Conservation (phyloP, 2,797 vertebrate species). For the Myoxocephalus aenaeus region DNA sequence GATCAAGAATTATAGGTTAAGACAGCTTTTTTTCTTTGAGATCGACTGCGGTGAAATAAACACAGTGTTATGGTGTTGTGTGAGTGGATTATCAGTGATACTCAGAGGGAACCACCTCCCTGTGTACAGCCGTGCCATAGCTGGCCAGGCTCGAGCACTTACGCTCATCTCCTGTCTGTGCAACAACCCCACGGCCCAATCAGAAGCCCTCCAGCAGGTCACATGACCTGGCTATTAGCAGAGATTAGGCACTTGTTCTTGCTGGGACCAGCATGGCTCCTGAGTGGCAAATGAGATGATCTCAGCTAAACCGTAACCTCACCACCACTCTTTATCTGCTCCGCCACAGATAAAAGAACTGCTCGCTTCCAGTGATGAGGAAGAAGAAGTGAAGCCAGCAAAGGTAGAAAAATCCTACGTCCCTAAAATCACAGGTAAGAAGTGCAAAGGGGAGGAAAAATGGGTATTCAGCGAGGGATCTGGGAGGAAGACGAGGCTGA, state of each 20-base stretch:
- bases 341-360: conserved; percentile 93
- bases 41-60: conserved; percentile 41
- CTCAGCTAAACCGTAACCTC: conserved; percentile 81
- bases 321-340: conserved; percentile 72
- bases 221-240: conserved; percentile 78
- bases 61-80: conserved; percentile 50
- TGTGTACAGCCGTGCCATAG: conserved; percentile 32
- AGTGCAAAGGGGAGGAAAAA: neutral
- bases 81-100: conserved; percentile 73
- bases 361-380: conserved; percentile 95
- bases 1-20: conserved; percentile 30
- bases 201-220: conserved; percentile 61
- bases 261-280: conserved; percentile 82
- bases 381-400: conserved; percentile 89
- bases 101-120: conserved; percentile 53
- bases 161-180: conserved; percentile 70
- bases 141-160: conserved; percentile 53
- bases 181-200: conserved; percentile 74
- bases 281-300: conserved; percentile 82
- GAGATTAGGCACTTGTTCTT: conserved; percentile 80
- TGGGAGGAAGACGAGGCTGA: conserved; percentile 31
- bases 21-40: conserved; percentile 25
- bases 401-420: conserved; percentile 96
- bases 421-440: conserved; percentile 97
- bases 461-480: neutral